Evolutionary conservation across 2,797 vertebrate species (phyloP), one percentile per base, ranked within the genome.

Genomic region (Pseudochromis fuscus): DNA sequence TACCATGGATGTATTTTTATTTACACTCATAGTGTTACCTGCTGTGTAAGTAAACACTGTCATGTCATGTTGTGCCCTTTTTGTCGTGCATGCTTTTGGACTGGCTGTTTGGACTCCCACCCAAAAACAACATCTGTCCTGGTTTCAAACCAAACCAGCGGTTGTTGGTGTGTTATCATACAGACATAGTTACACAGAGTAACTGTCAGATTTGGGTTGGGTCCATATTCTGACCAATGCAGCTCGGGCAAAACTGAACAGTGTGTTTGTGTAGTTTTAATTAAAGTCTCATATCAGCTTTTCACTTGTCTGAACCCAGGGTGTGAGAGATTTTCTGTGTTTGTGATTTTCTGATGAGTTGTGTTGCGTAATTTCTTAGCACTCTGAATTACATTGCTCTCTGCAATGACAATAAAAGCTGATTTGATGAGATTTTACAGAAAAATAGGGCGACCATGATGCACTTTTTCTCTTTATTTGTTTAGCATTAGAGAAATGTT

Each of bases 161-260:
- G 5, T 57, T 67, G n/a, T n/a, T n/a, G n/a, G n/a, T n/a, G 19
- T 23, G 37, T 50, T 28, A 35, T 27, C 49, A 15, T 57, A 38
- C 44, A 42, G 64, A 53, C 27, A 24, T 44, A 67, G 76, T 73
- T 69, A 61, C 55, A 63, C 30, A 31, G 55, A 68, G 67, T 67
- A 35, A 53, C 31, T 35, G 24, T 57, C 33, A 61, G 63, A 72
- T 75, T 65, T 24, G 55, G 69, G 19, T 59, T 58, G 57, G 71
- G 31, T 60, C 44, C 28, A 64, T 25, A 59, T 68, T 69, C 51
- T 49, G 30, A 49, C 19, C 33, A 70, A 38, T 67, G 2, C 19
- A 21, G 45, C 66, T 51, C 13, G 61, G n/a, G n/a, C n/a, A n/a
- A n/a, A n/a, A n/a, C n/a, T n/a, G n/a, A n/a, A n/a, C n/a, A n/a